Evolutionary conservation across 2,888 invertebrate species (phyloP).

Genomic region (Drosophila paranaensis): DNA sequence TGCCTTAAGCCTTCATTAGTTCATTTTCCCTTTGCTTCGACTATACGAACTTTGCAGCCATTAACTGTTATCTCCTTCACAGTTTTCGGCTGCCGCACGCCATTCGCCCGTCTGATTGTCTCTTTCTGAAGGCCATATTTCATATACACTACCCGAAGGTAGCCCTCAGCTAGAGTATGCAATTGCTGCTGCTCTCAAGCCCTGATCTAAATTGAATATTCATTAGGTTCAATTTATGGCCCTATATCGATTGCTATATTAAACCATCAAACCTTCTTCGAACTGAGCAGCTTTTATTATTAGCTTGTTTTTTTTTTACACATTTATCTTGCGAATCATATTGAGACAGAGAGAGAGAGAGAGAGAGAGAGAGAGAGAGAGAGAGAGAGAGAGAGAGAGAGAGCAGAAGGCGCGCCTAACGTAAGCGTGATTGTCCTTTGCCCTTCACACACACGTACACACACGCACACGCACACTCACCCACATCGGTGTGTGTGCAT

Average conservation of each 20-base stretch:
- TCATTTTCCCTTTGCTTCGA: conserved; percentile 2
- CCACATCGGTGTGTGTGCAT: not conserved
- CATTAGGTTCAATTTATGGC: conserved; percentile 46
- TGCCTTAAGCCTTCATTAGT: not conserved
- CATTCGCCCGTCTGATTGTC: conserved; percentile 14
- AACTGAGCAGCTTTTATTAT: conserved; percentile 10
- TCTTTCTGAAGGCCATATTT: conserved; percentile 36
- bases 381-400: not conserved
- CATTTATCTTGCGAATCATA: conserved; percentile 16
- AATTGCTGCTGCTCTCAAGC: not conserved
- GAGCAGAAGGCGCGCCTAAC: conserved; percentile 13
- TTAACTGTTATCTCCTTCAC: conserved; percentile 57
- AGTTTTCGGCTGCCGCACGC: conserved; percentile 26
- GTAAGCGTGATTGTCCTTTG: conserved; percentile 20
- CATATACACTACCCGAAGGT: conserved; percentile 18
- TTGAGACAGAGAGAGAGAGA: too few relatives aligned
- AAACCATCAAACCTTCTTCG: conserved; percentile 36
- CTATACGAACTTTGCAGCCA: conserved; percentile 41
- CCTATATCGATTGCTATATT: conserved; percentile 35
- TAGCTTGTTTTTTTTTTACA: conserved; percentile 10
- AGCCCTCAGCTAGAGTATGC: not conserved
- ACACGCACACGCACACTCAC: not conserved
- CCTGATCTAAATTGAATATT: conserved; percentile 45
- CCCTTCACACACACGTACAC: conserved; percentile 7
- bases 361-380: not conserved